These are phyloP conservation scores for Athalia circularis DNA, from an alignment of 2,888 invertebrate species.

Conservation along the genomic window DNA sequence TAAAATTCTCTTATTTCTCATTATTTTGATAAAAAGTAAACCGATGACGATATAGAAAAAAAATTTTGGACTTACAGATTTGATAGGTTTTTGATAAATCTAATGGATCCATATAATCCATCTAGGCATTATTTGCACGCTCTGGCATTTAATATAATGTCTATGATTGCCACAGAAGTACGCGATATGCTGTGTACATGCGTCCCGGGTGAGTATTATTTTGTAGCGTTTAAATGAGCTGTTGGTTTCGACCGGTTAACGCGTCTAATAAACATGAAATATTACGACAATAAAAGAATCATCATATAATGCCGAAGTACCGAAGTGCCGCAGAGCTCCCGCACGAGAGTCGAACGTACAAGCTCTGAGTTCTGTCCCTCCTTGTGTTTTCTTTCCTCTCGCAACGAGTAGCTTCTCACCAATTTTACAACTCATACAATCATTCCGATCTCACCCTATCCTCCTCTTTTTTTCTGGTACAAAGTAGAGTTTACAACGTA, in stretches of 20 bases:
- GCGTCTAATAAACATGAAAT: constrained; percentile 64
- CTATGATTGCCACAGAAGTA: not conserved
- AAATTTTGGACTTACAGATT: too few relatives aligned
- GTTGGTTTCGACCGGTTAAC: constrained; percentile 56
- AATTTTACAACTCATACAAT: not conserved
- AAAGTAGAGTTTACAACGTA: too few relatives aligned
- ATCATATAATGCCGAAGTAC: constrained; percentile 48
- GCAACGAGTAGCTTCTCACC: not conserved
- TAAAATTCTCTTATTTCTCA: too few relatives aligned
- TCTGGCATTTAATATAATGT: too few relatives aligned
- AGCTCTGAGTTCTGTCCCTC: constrained; percentile 13
- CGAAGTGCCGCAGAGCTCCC: constrained; percentile 41
- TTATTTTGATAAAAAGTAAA: too few relatives aligned
- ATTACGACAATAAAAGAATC: constrained; percentile 63
- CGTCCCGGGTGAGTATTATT: constrained; percentile 24
- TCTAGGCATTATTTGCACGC: too few relatives aligned
- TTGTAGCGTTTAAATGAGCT: constrained; percentile 58
- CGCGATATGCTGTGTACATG: not conserved
- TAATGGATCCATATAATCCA: too few relatives aligned
- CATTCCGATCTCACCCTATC: not conserved
- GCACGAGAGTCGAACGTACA: constrained; percentile 37
- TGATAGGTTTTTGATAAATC: too few relatives aligned
- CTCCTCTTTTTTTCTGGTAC: too few relatives aligned
- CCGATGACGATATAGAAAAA: too few relatives aligned
- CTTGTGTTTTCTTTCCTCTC: not conserved